phyloP scores from a whole-genome alignment of 2,888 invertebrate species.

The Nephrotoma appendiculata region DNA sequence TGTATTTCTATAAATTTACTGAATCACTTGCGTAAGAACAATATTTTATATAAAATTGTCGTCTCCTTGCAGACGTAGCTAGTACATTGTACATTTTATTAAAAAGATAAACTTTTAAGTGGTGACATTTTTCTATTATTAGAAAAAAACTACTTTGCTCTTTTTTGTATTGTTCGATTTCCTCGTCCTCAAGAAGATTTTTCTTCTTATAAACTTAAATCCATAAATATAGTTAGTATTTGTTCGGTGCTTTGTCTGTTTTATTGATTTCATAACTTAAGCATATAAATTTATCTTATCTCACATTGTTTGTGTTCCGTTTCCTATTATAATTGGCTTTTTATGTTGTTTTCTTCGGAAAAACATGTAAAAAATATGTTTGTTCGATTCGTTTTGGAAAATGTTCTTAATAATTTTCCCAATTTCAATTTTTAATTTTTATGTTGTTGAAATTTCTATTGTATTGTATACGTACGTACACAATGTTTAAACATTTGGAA shows the following conservation, averaged over 20 bases:
- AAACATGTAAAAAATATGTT: not conserved
- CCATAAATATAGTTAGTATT: not conserved
- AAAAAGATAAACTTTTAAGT: not conserved
- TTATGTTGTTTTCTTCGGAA: not conserved
- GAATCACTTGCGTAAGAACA: not conserved
- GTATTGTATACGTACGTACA: not conserved
- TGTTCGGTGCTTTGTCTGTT: not conserved
- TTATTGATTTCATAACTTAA: not conserved
- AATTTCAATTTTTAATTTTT: not conserved
- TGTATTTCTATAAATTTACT: not conserved
- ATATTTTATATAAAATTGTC: not conserved
- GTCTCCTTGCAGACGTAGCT: not conserved
- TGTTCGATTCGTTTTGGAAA: not conserved
- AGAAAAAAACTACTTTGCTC: not conserved
- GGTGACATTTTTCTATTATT: not conserved
- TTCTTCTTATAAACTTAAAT: not conserved
- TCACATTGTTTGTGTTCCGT: not conserved
- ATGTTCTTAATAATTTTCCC: not conserved
- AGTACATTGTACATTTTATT: not conserved
- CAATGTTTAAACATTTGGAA: not conserved
- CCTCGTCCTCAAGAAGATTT: not conserved
- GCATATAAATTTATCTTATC: not conserved
- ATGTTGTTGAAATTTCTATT: not conserved
- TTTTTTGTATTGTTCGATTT: not conserved
- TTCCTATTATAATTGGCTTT: not conserved